phyloP scores from a whole-genome alignment of 2,113 vertebrate species.

The Cyphomyrus plagiostoma region DNA sequence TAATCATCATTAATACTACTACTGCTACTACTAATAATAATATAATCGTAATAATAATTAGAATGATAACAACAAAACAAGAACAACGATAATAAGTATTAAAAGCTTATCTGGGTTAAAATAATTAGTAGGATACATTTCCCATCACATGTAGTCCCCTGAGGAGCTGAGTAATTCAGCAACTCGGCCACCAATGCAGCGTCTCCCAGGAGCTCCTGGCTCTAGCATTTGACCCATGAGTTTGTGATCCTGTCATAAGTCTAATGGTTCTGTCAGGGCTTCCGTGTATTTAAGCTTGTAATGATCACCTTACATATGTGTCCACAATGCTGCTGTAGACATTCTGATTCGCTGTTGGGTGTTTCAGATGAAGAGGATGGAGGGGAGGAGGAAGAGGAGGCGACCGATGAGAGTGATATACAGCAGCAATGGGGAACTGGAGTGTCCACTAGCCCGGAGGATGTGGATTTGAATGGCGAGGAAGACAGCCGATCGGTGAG shows the following conservation, averaged over 20 bases:
- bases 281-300: not conserved
- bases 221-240: not conserved
- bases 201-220: not conserved
- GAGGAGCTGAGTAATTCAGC: not conserved
- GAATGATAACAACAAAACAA: not conserved
- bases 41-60: not conserved
- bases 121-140: not conserved
- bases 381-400: slow-evolving; percentile 21
- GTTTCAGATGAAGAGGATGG: slow-evolving; percentile 42
- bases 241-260: not conserved
- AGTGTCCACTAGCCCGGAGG: slow-evolving; percentile 17
- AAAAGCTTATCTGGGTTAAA: not conserved
- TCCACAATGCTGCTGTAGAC: not conserved
- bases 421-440: slow-evolving; percentile 16
- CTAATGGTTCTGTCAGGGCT: not conserved
- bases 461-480: slow-evolving; percentile 11
- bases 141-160: not conserved
- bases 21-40: too few relatives aligned
- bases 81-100: not conserved
- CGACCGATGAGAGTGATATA: slow-evolving; percentile 23
- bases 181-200: not conserved
- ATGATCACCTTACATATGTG: not conserved
- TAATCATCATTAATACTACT: not conserved
- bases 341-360: not conserved
- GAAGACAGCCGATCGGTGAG: slow-evolving; percentile 25